These are phyloP conservation scores for Drosophila littoralis DNA, from an alignment of 1,140 invertebrate genomes.

Conservation along the genomic window DNA sequence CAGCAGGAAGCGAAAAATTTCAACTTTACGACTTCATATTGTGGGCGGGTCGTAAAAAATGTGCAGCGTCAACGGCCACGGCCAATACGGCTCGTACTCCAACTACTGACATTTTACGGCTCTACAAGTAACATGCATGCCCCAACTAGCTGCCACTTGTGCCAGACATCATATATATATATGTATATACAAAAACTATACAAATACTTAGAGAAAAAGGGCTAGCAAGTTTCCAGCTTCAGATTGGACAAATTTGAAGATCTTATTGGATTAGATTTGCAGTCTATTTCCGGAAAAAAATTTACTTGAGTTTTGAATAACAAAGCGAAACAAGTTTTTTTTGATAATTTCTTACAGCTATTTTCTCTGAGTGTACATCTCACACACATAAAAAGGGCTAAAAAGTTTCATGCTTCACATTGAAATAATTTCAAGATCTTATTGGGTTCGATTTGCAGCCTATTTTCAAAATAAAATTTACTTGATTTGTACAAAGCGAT, in stretches of 20 bases:
- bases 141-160: constrained; percentile 70
- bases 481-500: too few relatives aligned
- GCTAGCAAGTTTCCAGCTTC: too few relatives aligned
- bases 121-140: constrained; percentile 46
- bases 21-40: constrained; percentile 83
- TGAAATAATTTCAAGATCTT: too few relatives aligned
- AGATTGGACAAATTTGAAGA: too few relatives aligned
- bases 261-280: too few relatives aligned
- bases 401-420: too few relatives aligned
- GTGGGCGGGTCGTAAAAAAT: constrained; percentile 80
- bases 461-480: too few relatives aligned
- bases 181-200: constrained; percentile 7
- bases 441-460: too few relatives aligned
- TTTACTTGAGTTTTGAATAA: too few relatives aligned
- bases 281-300: too few relatives aligned
- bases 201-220: background rate
- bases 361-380: background rate
- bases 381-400: background rate
- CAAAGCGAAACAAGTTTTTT: too few relatives aligned
- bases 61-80: constrained; percentile 68
- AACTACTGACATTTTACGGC: constrained; percentile 71
- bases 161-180: constrained; percentile 58
- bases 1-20: constrained; percentile 79
- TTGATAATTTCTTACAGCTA: background rate
- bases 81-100: constrained; percentile 21